phyloP scores from a whole-genome alignment of 2,797 vertebrate genomes.

The Phoeniculus purpureus region DNA sequence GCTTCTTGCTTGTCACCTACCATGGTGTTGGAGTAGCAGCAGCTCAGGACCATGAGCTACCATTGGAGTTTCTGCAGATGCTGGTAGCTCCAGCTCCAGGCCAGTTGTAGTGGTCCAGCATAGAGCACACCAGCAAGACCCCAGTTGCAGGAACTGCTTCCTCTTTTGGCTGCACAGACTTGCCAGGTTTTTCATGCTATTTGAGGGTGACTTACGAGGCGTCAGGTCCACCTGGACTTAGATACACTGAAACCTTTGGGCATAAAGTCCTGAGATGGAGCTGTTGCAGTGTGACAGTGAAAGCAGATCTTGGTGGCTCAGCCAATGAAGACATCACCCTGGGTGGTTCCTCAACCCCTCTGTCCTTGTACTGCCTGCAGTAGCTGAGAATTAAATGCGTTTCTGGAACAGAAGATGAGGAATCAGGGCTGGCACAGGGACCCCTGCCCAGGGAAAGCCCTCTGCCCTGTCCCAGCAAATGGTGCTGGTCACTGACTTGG shows the following conservation, averaged over 20 bases:
- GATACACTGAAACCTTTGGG: background rate
- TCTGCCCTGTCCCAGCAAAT: background rate
- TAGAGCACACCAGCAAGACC: background rate
- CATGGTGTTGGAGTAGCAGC: accelerated
- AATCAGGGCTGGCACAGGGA: background rate
- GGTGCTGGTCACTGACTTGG: accelerated
- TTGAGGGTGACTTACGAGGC: background rate
- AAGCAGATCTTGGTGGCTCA: background rate
- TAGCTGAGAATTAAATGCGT: background rate
- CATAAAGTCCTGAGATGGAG: background rate
- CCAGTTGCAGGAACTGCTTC: background rate
- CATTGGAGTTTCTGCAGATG: accelerated
- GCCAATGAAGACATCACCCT: accelerated
- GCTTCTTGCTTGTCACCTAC: background rate
- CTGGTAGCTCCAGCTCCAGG: background rate
- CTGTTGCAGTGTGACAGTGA: background rate
- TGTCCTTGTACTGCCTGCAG: accelerated
- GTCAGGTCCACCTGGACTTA: background rate
- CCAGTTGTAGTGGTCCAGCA: background rate
- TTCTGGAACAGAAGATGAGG: background rate
- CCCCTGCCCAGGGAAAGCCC: background rate
- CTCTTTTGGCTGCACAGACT: background rate
- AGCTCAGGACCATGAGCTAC: background rate
- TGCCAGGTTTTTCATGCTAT: background rate
- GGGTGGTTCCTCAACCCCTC: background rate